A percentile compares a stretch with the other conserved stretches of the same genome.
phyloP scores from a whole-genome alignment of 64 coral and sea anemone species.

The Pocillopora verrucosa region DNA sequence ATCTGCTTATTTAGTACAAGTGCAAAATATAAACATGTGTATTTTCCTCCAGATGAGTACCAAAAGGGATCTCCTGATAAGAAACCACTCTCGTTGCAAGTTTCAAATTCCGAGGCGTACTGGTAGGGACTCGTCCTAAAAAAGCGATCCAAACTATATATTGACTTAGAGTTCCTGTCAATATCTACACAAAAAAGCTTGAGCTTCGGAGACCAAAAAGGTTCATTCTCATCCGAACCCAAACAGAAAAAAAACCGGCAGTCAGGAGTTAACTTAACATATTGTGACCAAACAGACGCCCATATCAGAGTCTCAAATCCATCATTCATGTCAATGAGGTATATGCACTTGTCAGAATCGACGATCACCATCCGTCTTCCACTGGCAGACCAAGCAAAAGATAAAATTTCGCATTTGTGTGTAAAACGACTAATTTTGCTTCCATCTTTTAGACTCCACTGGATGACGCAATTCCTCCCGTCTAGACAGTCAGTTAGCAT shows the following conservation, averaged over 20 bases:
- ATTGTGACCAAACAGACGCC: too few relatives aligned
- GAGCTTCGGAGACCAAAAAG: too few relatives aligned
- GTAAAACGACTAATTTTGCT: not conserved
- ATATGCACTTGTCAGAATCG: not conserved
- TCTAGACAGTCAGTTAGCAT: not conserved
- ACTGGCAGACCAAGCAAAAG: not conserved
- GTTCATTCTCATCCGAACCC: too few relatives aligned
- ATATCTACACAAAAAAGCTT: too few relatives aligned
- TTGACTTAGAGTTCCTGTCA: too few relatives aligned
- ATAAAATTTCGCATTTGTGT: not conserved
- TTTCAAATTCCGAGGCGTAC: too few relatives aligned
- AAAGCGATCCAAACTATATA: too few relatives aligned
- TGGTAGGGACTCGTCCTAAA: too few relatives aligned
- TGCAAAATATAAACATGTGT: conserved; percentile 34
- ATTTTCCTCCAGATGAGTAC: not conserved
- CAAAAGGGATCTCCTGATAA: too few relatives aligned
- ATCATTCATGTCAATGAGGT: not conserved
- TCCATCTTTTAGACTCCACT: not conserved
- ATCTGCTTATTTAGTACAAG: not conserved
- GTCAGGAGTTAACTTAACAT: too few relatives aligned
- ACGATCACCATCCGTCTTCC: not conserved
- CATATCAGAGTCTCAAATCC: not conserved
- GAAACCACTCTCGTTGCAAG: too few relatives aligned
- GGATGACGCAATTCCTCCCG: not conserved
- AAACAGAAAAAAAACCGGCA: too few relatives aligned